Percentiles rank a stretch among this genome's conserved stretches.
Conservation (phyloP, 2,113 vertebrate species). For the Scortum barcoo region DNA sequence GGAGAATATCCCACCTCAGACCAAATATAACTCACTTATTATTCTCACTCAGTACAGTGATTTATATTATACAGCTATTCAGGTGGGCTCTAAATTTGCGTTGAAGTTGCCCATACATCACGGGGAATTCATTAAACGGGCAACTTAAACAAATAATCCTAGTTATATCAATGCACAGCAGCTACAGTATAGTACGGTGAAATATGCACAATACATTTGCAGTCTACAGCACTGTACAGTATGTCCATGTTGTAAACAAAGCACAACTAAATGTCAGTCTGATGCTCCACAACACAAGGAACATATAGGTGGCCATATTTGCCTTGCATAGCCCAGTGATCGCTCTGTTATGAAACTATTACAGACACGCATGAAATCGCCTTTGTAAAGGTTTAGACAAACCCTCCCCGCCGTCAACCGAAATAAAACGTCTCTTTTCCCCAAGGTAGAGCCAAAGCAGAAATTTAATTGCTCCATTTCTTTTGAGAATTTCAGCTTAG, state of each 20-base stretch:
- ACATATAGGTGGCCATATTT: conserved; percentile 69
- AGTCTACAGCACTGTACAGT: conserved; percentile 58
- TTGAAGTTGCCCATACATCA: conserved; percentile 42
- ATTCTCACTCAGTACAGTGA: conserved; percentile 32
- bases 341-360: conserved; percentile 70
- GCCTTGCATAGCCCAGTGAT: conserved; percentile 82
- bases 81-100: conserved; percentile 37
- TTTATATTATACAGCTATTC: conserved; percentile 58
- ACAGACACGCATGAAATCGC: conserved; percentile 69
- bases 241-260: conserved; percentile 68
- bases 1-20: conserved; percentile 30
- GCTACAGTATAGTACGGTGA: conserved; percentile 63
- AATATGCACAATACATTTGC: conserved; percentile 68
- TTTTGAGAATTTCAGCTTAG: conserved; percentile 82
- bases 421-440: conserved; percentile 77
- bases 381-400: conserved; percentile 68
- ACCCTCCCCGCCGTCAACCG: conserved; percentile 63
- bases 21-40: conserved; percentile 23
- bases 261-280: conserved; percentile 64
- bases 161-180: conserved; percentile 60
- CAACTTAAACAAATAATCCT: conserved; percentile 53
- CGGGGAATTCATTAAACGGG: conserved; percentile 44
- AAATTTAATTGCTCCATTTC: conserved; percentile 84
- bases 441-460: conserved; percentile 77
- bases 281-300: conserved; percentile 56